These are phyloP conservation scores for Drosophila ochracea DNA, from an alignment of 2,888 invertebrate genomes.

Conservation along the genomic window DNA sequence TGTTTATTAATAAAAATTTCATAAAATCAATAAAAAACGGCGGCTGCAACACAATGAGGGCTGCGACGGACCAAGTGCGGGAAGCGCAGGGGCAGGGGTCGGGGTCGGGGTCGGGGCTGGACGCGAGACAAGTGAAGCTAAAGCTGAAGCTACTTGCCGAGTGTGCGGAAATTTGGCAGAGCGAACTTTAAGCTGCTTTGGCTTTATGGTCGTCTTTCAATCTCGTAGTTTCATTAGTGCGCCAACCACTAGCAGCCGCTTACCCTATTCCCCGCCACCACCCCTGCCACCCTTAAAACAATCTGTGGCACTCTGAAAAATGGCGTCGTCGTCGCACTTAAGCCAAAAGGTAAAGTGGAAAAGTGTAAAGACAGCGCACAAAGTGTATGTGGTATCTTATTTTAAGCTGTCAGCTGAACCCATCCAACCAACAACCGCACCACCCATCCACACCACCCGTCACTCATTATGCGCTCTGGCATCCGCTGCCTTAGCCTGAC, in stretches of 20 bases:
- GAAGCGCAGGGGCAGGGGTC: background rate
- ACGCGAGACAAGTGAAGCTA: slow-evolving; percentile 4
- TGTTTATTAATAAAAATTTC: slow-evolving; percentile 80
- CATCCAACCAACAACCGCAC: slow-evolving; percentile 5
- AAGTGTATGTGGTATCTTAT: slow-evolving; percentile 71
- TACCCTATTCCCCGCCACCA: background rate
- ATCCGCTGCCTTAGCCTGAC: slow-evolving; percentile 65
- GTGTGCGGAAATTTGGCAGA: slow-evolving; percentile 17
- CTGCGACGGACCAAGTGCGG: background rate
- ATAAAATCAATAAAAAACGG: slow-evolving; percentile 69
- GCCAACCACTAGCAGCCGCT: slow-evolving; percentile 14
- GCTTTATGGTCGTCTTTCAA: slow-evolving; percentile 38
- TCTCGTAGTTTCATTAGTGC: slow-evolving; percentile 56
- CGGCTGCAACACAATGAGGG: slow-evolving; percentile 17
- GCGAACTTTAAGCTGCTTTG: slow-evolving; percentile 46
- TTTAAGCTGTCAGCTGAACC: slow-evolving; percentile 55
- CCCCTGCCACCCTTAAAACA: background rate
- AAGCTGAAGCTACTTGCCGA: slow-evolving; percentile 17
- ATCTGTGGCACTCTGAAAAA: slow-evolving; percentile 60
- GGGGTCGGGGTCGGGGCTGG: background rate
- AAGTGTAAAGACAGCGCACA: slow-evolving; percentile 59
- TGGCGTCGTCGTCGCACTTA: slow-evolving; percentile 46
- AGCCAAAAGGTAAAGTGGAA: slow-evolving; percentile 64
- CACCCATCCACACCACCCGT: slow-evolving; percentile 39
- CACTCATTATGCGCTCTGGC: slow-evolving; percentile 77